Percentiles rank a stretch among this genome's conserved stretches.
These are phyloP conservation scores for Polietes domitor DNA, from an alignment of 2,888 invertebrate genomes.

Conservation along the genomic window DNA sequence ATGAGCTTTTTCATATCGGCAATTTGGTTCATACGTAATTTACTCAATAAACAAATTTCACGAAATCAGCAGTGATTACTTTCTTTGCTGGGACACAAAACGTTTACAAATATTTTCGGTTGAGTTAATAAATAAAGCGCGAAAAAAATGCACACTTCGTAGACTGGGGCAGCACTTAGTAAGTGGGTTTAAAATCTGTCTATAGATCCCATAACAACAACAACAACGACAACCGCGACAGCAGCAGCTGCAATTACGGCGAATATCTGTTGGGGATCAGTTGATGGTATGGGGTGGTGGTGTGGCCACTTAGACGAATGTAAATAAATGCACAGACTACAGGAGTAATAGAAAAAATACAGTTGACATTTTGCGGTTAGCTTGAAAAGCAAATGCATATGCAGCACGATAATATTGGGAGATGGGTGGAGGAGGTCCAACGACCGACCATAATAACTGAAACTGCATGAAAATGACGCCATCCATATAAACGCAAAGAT, in stretches of 20 bases:
- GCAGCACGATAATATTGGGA: neutral
- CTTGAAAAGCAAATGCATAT: constrained; percentile 19
- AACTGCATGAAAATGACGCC: constrained; percentile 48
- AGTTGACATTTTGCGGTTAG: constrained; percentile 50
- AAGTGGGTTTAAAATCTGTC: constrained; percentile 50
- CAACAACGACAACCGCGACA: constrained; percentile 2
- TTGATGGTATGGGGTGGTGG: neutral
- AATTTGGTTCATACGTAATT: too few relatives aligned
- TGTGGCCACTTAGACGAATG: constrained; percentile 46
- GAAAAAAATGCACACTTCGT: constrained; percentile 28
- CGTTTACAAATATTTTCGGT: constrained; percentile 3
- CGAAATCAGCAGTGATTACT: too few relatives aligned
- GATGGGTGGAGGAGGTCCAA: neutral
- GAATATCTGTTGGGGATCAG: neutral
- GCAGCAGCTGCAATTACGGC: constrained; percentile 10
- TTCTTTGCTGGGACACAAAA: constrained; percentile 19
- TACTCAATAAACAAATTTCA: too few relatives aligned
- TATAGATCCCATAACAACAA: constrained; percentile 31
- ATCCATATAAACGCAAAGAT: constrained; percentile 50
- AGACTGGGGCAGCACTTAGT: neutral
- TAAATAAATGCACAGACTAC: neutral
- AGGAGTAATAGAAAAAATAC: constrained; percentile 37
- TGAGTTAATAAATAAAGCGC: constrained; percentile 22
- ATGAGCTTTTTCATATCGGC: too few relatives aligned
- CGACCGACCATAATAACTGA: neutral